Evolutionary conservation across 2,888 invertebrate genomes (phyloP).

Genomic region (Drosophila incognita): DNA sequence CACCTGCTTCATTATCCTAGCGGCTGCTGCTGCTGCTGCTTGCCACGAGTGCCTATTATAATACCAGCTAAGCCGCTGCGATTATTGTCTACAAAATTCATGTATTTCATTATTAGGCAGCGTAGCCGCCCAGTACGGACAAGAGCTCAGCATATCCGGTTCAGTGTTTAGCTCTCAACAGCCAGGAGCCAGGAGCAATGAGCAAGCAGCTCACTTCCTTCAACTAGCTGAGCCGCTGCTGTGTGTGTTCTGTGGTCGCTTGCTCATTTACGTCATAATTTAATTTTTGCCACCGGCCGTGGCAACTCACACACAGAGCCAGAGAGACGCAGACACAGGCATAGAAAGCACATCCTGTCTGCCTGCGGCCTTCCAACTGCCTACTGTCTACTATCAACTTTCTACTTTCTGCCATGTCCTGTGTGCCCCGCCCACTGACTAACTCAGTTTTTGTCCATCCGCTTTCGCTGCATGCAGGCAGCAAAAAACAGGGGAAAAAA

Average conservation of each 20-base stretch:
- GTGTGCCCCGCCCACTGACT: conserved; percentile 20
- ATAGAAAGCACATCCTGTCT: conserved; percentile 49
- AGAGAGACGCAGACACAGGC: conserved; percentile 15
- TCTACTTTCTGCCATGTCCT: conserved; percentile 1
- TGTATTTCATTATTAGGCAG: conserved; percentile 77
- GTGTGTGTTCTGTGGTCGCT: conserved; percentile 39
- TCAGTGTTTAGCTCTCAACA: conserved; percentile 3
- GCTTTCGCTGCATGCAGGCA: conserved; percentile 30
- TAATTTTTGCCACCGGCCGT: conserved; percentile 73
- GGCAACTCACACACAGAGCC: conserved; percentile 22
- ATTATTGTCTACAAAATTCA: conserved; percentile 80
- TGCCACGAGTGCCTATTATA: conserved; percentile 57
- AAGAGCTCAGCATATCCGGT: conserved; percentile 62
- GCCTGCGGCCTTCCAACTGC: conserved; percentile 32
- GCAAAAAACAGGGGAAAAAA: conserved; percentile 5
- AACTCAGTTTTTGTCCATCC: conserved; percentile 28
- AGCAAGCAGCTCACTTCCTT: conserved; percentile 5
- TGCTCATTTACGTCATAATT: conserved; percentile 80
- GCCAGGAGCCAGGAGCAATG: neutral
- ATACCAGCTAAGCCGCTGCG: conserved; percentile 68
- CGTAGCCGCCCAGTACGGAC: conserved; percentile 30
- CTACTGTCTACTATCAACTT: conserved; percentile 18
- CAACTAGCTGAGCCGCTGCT: conserved; percentile 9
- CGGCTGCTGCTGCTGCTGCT: conserved; percentile 8
- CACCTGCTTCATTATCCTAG: conserved; percentile 42